phyloP scores from a whole-genome alignment of 2,113 vertebrate genomes.

The Planiliza haematocheilus region DNA sequence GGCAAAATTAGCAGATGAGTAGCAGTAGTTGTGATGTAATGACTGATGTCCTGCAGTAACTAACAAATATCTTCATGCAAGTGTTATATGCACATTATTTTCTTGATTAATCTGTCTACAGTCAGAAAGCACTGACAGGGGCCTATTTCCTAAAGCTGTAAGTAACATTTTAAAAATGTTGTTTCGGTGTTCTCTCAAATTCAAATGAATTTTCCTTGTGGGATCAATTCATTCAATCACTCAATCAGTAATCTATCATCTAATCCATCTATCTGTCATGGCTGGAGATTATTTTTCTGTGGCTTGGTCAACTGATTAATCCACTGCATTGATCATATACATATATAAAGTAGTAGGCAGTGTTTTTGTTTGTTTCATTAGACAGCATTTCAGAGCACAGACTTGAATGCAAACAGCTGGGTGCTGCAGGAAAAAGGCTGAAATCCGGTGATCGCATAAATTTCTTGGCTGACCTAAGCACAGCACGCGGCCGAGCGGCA shows the following conservation, averaged over 20 bases:
- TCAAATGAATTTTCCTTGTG: no score
- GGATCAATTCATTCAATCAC: no score
- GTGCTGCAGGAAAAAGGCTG: constrained; percentile 41
- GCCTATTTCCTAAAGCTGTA: background rate
- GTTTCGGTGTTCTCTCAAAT: no score
- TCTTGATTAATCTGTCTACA: constrained; percentile 5
- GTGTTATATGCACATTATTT: background rate
- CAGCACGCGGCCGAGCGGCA: constrained; percentile 51
- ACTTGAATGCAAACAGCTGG: constrained; percentile 20
- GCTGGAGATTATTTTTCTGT: background rate
- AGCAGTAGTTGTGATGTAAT: background rate
- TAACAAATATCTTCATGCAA: background rate
- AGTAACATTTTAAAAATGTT: background rate
- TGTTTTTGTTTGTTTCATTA: constrained; percentile 22
- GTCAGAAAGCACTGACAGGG: background rate
- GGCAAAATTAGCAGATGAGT: background rate
- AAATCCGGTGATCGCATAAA: constrained; percentile 34
- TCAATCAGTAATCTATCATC: no score
- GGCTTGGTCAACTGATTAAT: background rate
- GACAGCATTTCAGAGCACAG: background rate
- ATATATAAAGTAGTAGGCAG: no score
- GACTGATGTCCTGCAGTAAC: constrained; percentile 2
- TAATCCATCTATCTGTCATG: background rate
- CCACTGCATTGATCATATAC: background rate
- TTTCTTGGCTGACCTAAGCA: constrained; percentile 56